These are phyloP conservation scores for Silurus aristotelis DNA, from an alignment of 2,797 vertebrate species.

Conservation along the genomic window DNA sequence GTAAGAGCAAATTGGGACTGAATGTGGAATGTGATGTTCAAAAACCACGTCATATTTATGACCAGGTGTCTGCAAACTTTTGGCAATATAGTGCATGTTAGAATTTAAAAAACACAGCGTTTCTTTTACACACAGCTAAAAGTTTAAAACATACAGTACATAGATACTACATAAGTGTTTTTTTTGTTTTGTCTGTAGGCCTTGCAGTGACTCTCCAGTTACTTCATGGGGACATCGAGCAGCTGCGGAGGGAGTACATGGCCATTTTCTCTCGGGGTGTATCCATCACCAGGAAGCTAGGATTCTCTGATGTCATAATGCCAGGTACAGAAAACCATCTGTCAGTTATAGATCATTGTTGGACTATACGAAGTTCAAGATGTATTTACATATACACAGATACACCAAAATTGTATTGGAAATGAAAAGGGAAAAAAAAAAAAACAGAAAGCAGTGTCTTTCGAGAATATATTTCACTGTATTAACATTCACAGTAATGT, in stretches of 20 bases:
- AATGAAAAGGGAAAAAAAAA: not conserved
- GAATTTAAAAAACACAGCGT: not conserved
- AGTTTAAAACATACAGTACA: not conserved
- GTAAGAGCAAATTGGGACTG: too few relatives aligned
- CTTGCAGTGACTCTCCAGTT: constrained; percentile 92
- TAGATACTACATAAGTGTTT: too few relatives aligned
- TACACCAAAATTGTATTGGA: not conserved
- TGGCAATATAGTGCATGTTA: not conserved
- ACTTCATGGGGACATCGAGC: constrained; percentile 95
- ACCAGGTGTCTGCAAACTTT: too few relatives aligned
- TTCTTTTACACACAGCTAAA: not conserved
- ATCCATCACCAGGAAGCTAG: constrained; percentile 94
- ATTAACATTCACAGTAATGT: not conserved
- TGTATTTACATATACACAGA: not conserved
- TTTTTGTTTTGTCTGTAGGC: constrained; percentile 70
- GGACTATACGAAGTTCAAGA: not conserved
- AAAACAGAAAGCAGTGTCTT: not conserved
- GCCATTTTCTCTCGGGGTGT: constrained; percentile 93
- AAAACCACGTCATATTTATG: too few relatives aligned
- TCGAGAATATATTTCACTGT: not conserved
- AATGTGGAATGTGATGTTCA: too few relatives aligned
- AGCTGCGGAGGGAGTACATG: constrained; percentile 92
- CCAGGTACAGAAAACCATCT: constrained; percentile 80
- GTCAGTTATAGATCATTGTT: not conserved
- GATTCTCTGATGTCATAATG: constrained; percentile 98